Conservation (phyloP, 2,113 vertebrate genomes). For the Macaca fascicularis region T2T-MFA8v1.1 NC_088378.1:170832501-170833000, state of each 20-base stretch:
- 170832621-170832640: background rate
- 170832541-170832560: background rate
- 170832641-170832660: background rate
- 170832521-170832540: background rate
- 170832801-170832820: background rate
- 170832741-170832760: background rate
- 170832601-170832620: background rate
- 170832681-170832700: background rate
- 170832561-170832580: background rate
- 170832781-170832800: background rate
- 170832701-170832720: background rate
- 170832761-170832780: background rate
- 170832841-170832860: background rate
- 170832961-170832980: background rate
- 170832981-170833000: background rate
- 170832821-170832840: background rate
- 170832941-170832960: background rate
- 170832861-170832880: background rate
- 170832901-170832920: background rate
- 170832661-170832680: background rate
- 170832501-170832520: background rate
- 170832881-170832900: background rate
- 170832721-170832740: background rate
- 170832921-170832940: slow-evolving; percentile 43
- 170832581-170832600: background rate